Evolutionary conservation across 2,888 invertebrate genomes (phyloP).

Genomic region (Polydrusus cervinus): DNA sequence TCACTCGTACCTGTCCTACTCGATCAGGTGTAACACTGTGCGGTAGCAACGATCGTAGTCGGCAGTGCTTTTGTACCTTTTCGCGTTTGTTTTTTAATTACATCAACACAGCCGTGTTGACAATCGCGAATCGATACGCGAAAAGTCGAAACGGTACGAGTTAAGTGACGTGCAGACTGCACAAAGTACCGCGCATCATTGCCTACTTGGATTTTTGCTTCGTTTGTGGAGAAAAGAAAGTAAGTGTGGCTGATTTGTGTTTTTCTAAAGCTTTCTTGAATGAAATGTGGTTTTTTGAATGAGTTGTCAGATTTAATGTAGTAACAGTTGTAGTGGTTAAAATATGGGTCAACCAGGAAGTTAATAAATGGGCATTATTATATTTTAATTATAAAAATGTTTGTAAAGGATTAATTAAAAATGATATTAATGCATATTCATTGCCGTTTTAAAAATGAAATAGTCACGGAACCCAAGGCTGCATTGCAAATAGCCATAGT

Average conservation of each 20-base stretch:
- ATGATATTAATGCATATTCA: neutral
- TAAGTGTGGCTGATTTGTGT: neutral
- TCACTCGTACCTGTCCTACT: slow-evolving; percentile 40
- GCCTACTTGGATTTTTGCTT: slow-evolving; percentile 26
- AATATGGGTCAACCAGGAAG: slow-evolving; percentile 14
- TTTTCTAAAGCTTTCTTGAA: neutral
- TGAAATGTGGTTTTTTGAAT: neutral
- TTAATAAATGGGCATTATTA: neutral
- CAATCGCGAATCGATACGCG: slow-evolving; percentile 32
- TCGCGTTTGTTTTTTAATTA: slow-evolving; percentile 24
- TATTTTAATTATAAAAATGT: neutral
- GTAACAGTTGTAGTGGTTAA: slow-evolving; percentile 4
- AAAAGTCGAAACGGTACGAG: slow-evolving; percentile 24
- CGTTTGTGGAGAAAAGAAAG: slow-evolving; percentile 27
- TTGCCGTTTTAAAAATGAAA: neutral
- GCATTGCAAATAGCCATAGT: too few relatives aligned
- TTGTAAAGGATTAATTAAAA: slow-evolving; percentile 1
- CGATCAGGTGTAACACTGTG: slow-evolving; percentile 49
- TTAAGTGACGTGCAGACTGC: slow-evolving; percentile 12
- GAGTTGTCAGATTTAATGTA: neutral
- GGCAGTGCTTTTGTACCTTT: slow-evolving; percentile 35
- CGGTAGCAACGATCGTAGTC: slow-evolving; percentile 43
- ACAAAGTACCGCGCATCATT: slow-evolving; percentile 21
- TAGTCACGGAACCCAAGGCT: too few relatives aligned
- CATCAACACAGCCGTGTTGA: slow-evolving; percentile 26